Evolutionary conservation across 2,888 invertebrate species (phyloP).

Genomic region (Drosophila parthenogenetica): DNA sequence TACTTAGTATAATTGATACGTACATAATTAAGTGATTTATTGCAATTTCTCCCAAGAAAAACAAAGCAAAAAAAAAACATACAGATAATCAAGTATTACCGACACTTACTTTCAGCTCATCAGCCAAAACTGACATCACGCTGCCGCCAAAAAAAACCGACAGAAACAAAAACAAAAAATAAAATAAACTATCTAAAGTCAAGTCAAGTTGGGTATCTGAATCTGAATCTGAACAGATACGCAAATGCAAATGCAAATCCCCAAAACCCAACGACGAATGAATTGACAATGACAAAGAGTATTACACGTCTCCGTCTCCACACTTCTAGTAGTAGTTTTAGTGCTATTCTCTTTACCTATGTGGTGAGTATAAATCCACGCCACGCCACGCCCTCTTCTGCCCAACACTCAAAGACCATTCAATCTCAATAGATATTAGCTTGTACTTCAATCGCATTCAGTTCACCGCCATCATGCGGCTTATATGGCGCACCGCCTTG

Average conservation of each 20-base stretch:
- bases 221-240: slow-evolving; percentile 38
- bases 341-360: slow-evolving; percentile 76
- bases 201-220: slow-evolving; percentile 34
- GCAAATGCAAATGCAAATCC: slow-evolving; percentile 77
- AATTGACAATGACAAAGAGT: slow-evolving; percentile 81
- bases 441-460: slow-evolving; percentile 73
- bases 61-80: not conserved
- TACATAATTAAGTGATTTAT: slow-evolving; percentile 44
- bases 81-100: slow-evolving; percentile 6
- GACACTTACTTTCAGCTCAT: slow-evolving; percentile 49
- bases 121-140: slow-evolving; percentile 51
- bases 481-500: slow-evolving; percentile 86
- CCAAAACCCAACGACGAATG: slow-evolving; percentile 66
- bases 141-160: slow-evolving; percentile 17
- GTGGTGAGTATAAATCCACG: slow-evolving; percentile 73
- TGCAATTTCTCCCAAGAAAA: slow-evolving; percentile 44
- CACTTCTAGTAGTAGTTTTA: slow-evolving; percentile 73
- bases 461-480: slow-evolving; percentile 83
- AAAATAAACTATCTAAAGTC: slow-evolving; percentile 22
- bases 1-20: slow-evolving; percentile 30
- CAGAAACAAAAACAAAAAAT: not conserved
- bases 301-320: slow-evolving; percentile 70
- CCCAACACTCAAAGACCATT: slow-evolving; percentile 5
- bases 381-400: not conserved
- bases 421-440: slow-evolving; percentile 78